Conservation (phyloP, 2,797 vertebrate species). For the Melanotaenia maccullochi region DNA sequence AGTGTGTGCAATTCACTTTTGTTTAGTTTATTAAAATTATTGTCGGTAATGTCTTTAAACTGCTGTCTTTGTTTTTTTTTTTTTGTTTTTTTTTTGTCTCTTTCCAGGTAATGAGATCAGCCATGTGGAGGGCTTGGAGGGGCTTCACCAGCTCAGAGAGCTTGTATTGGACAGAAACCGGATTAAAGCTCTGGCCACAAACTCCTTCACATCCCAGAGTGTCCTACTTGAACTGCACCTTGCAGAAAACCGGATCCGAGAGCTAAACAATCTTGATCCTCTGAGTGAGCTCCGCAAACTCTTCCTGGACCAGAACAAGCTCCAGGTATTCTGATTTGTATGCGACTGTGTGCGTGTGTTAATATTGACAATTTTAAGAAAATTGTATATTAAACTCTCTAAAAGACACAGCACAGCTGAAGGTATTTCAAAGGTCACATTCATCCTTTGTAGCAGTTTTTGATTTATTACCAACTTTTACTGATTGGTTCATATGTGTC, state of each 20-base stretch:
- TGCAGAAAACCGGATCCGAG: slow-evolving; percentile 87
- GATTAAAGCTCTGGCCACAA: slow-evolving; percentile 83
- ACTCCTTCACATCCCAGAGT: slow-evolving; percentile 83
- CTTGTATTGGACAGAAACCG: slow-evolving; percentile 88
- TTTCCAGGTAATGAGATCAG: slow-evolving; percentile 87
- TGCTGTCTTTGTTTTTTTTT: neutral
- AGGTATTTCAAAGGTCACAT: slow-evolving; percentile 60
- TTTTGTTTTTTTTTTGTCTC: slow-evolving; percentile 27
- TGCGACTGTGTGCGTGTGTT: slow-evolving; percentile 3
- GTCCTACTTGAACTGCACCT: slow-evolving; percentile 84
- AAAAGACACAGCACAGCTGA: slow-evolving; percentile 30
- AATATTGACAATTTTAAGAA: slow-evolving; percentile 30
- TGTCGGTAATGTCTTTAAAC: slow-evolving; percentile 5
- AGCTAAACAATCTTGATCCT: slow-evolving; percentile 84
- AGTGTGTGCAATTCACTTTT: neutral
- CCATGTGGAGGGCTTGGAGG: slow-evolving; percentile 89
- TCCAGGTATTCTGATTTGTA: slow-evolving; percentile 82
- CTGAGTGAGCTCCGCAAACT: slow-evolving; percentile 86
- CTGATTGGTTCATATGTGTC: slow-evolving; percentile 67
- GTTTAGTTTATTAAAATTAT: slow-evolving; percentile 6
- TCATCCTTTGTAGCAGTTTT: slow-evolving; percentile 44
- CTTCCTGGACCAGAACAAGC: slow-evolving; percentile 87
- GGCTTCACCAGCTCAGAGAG: slow-evolving; percentile 83
- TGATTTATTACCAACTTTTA: slow-evolving; percentile 55
- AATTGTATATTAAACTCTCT: slow-evolving; percentile 18